Percentiles rank a stretch among this genome's conserved stretches.
These are phyloP conservation scores for Eleginops maclovinus DNA, from an alignment of 2,113 vertebrate species.

Conservation along the genomic window DNA sequence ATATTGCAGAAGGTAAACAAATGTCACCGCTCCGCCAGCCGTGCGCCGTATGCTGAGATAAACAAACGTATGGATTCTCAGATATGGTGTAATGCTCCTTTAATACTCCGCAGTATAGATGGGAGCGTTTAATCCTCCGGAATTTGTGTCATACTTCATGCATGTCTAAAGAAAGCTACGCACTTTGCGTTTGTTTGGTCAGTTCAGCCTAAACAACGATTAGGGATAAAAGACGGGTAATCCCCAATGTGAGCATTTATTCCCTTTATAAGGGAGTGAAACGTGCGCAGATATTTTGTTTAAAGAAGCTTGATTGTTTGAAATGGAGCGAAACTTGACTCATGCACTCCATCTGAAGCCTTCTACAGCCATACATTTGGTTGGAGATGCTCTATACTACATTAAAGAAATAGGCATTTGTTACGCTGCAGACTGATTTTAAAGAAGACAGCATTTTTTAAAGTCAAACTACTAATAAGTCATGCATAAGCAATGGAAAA, in stretches of 20 bases:
- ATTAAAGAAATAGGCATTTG: no score
- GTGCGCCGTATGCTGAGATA: slow-evolving; percentile 5
- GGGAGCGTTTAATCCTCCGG: slow-evolving; percentile 45
- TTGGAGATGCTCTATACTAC: no score
- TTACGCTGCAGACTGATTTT: no score
- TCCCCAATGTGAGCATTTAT: background rate
- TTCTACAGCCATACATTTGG: background rate
- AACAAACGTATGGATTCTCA: slow-evolving; percentile 53
- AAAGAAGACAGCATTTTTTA: no score
- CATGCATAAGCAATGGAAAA: no score
- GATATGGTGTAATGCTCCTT: slow-evolving; percentile 36
- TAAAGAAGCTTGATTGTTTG: slow-evolving; percentile 24
- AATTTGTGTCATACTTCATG: slow-evolving; percentile 44
- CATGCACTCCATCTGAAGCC: background rate
- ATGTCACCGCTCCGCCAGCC: slow-evolving; percentile 26
- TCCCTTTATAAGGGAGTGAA: slow-evolving; percentile 35
- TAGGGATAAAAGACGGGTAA: slow-evolving; percentile 13
- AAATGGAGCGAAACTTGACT: slow-evolving; percentile 15
- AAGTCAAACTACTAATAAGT: no score
- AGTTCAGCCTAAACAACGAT: slow-evolving; percentile 48
- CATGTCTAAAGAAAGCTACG: slow-evolving; percentile 16
- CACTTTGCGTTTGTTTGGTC: slow-evolving; percentile 50
- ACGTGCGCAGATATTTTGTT: slow-evolving; percentile 19
- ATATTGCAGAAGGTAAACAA: slow-evolving; percentile 48
- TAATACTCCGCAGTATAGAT: slow-evolving; percentile 41